Base-by-base conservation (phyloP, 2,113 vertebrate species). In the Eurypyga helias region DNA sequence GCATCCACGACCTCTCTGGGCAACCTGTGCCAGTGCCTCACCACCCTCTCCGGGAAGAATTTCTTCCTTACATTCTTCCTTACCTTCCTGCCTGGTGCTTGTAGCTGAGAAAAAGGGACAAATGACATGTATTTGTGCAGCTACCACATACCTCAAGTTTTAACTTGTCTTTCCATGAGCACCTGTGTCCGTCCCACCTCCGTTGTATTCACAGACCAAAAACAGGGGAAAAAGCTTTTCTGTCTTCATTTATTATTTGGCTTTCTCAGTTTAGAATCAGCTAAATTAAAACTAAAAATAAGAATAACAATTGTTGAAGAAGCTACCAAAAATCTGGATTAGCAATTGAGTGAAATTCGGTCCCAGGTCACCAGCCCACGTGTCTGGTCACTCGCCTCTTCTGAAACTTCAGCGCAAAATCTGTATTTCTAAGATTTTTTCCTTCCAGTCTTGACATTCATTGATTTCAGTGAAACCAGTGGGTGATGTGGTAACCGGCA, bases 341-440 rank as follows among this genome's bases (percentile, higher is more conserved):
- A 52, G 20, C 19, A 54, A 4, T 48, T 61, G 2, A 3, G 36
- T 73, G 55, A 28, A 21, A 28, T 73, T 70, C 52, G 4, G 7
- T 48, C 52, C 62, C 45, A 13, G 10, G 7, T 87, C 38, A 20
- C 48, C 33, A 64, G 13, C 41, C 38, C 20, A 2, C 0, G 0
- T 23, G 4, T 19, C 49, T 67, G 34, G 17, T 46, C 14, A 51
- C 26, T 78, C 15, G 1, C 2, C 3, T 73, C 13, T 46, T 83
- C 46, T 52, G 29, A 41, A 76, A 46, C 19, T 52, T 58, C 4
- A 17, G 14, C 41, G 10, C 36, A 41, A 87, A 72, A n/a, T 9
- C 7, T 0, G 1, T n/a, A 9, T 72, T 48, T 25, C 26, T 43
- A 7, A 26, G 33, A 3, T 5, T 26, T 81, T 38, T 76, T 66